Percentiles rank a stretch among this genome's conserved stretches.
Conservation (phyloP, 2,113 vertebrate species). For the Tylochromis polylepis region DNA sequence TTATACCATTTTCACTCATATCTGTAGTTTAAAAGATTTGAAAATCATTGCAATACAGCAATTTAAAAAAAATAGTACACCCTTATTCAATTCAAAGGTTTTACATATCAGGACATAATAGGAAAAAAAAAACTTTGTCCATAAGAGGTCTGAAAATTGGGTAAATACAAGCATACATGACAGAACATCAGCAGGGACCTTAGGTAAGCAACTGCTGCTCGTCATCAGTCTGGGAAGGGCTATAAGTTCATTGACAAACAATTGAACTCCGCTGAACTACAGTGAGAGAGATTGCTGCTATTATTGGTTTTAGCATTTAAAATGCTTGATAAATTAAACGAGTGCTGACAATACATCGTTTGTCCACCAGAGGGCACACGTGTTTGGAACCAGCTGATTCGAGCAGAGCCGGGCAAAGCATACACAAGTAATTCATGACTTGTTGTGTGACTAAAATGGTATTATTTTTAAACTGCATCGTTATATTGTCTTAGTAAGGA, state of each 20-base stretch:
- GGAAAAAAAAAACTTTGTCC: accelerated
- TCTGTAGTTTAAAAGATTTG: neutral
- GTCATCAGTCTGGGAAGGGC: neutral
- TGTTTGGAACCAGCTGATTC: neutral
- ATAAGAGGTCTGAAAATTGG: accelerated
- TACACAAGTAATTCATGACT: neutral
- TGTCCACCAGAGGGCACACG: neutral
- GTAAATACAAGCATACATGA: neutral
- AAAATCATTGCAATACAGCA: neutral
- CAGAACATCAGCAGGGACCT: neutral
- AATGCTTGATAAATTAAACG: neutral
- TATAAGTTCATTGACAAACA: neutral
- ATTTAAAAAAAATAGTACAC: neutral
- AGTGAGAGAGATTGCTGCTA: neutral
- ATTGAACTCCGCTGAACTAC: neutral
- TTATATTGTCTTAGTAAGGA: neutral
- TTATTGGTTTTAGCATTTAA: neutral
- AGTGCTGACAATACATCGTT: neutral
- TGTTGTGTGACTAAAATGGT: accelerated
- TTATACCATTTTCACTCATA: neutral
- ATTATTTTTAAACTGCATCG: neutral
- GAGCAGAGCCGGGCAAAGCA: too few relatives aligned
- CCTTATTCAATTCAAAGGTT: neutral
- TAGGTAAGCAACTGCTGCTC: neutral
- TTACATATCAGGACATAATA: neutral